Evolutionary conservation across 2,888 invertebrate genomes (phyloP), one percentile per base, ranked within the genome.

Genomic region (Chloroclysta siterata): DNA sequence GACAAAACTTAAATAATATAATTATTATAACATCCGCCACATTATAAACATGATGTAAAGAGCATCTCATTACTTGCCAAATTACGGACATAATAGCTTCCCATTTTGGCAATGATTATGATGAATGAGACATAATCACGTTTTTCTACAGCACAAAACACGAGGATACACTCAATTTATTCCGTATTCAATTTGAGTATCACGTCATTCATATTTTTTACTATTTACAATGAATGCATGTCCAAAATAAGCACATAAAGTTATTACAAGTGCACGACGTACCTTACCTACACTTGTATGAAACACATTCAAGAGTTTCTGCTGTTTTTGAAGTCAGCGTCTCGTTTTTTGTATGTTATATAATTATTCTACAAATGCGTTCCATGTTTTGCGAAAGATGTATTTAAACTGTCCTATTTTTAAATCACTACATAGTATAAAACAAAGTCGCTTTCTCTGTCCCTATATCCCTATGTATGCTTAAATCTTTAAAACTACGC

Each of bases 101-200:
- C 57, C 53, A 66, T 64, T 66, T 66, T 33, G 57, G 57, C 47
- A 53, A 60, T 65, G 61, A 67, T 62, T 67, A 69, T 71, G 60
- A 68, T 59, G 62, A 66, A 71, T 69, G 67, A 66, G 58, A 64
- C 57, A 62, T 60, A 67, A 69, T 67, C 55, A 55, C 47, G 53
- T 65, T 68, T 71, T 70, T 65, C 41, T 29, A 47, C 41, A 46
- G 42, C 53, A 65, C 59, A 67, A 63, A 68, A 61, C 60, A 60
- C 13, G 56, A 67, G 60, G 65, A 67, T 66, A 69, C 58, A 46
- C 60, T 61, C 54, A 64, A 62, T 61, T 66, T 54, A 60, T 42
- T 53, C 33, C 47, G 42, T 10, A 42, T 62, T 64, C 66, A 63
- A 69, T 67, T 66, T 58, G 17, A 28, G 54, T 42, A 59, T 61